Conservation (phyloP, 1,140 invertebrate genomes). For the Polypedilum vanderplanki region DNA sequence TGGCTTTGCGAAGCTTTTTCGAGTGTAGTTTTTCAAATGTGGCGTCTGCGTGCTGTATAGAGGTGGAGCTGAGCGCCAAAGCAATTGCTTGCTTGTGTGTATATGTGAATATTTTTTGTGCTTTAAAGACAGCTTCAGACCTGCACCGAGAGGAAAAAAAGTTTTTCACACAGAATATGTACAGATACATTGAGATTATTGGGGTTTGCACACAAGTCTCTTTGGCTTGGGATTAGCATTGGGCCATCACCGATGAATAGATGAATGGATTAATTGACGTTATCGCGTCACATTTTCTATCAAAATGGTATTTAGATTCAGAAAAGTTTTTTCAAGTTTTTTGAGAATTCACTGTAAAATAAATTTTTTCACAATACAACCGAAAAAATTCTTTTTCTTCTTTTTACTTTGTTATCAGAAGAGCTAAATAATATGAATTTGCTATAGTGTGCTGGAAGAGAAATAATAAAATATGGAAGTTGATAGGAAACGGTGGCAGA, state of each 20-base stretch:
- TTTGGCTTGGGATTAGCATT: neutral
- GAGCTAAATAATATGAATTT: neutral
- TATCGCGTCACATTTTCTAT: neutral
- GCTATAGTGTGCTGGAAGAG: neutral
- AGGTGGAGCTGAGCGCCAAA: neutral
- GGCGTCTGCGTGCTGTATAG: neutral
- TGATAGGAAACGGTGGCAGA: neutral
- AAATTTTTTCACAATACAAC: too few species aligned
- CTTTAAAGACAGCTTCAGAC: too few species aligned
- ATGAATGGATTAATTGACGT: neutral
- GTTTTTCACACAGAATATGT: neutral
- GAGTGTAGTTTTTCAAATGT: neutral
- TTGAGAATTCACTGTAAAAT: too few species aligned
- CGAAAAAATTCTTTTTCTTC: neutral
- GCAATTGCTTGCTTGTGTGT: neutral
- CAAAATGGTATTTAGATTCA: neutral
- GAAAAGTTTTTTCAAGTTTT: neutral
- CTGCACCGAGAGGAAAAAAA: neutral
- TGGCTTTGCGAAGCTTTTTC: too few species aligned
- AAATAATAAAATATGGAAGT: neutral
- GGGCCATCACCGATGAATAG: constrained; percentile 1
- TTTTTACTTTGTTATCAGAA: too few species aligned
- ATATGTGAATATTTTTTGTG: neutral
- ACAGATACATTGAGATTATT: neutral
- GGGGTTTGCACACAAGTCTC: neutral